Evolutionary conservation across 1,140 invertebrate species (phyloP).

Genomic region (Zaprionus capensis): DNA sequence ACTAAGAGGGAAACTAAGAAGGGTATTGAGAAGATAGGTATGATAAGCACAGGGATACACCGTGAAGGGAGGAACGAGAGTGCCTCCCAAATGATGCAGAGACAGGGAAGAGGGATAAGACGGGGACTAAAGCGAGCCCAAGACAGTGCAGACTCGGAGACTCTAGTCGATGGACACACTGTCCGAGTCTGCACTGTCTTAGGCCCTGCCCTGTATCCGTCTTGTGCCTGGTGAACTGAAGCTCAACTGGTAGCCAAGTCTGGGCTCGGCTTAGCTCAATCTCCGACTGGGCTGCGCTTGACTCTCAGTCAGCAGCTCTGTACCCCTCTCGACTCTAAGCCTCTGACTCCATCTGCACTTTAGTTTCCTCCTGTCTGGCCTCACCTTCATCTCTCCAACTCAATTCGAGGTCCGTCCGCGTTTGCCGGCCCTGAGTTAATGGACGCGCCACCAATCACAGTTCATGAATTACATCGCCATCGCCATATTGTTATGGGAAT

Average conservation of each 20-base stretch:
- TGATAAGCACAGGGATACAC: background rate
- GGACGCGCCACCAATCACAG: conserved; percentile 75
- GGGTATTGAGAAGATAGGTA: no score
- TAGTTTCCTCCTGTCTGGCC: background rate
- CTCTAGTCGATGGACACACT: no score
- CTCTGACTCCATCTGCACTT: background rate
- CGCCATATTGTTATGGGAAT: conserved; percentile 81
- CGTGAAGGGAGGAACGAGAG: background rate
- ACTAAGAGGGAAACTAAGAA: background rate
- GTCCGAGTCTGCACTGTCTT: no score
- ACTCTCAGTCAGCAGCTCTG: background rate
- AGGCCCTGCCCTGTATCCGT: no score
- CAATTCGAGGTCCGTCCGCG: background rate
- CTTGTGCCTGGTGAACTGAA: background rate
- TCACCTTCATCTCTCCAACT: background rate
- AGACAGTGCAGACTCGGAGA: background rate
- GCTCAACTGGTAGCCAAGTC: background rate
- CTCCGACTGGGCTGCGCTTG: background rate
- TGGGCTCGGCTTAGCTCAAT: background rate
- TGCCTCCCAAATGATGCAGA: no score
- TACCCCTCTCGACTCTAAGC: background rate
- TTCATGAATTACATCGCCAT: conserved; percentile 80
- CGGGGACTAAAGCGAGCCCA: background rate
- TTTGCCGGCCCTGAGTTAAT: conserved; percentile 43
- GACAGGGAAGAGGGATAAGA: background rate